Evolutionary conservation across 2,888 invertebrate species (phyloP).

Genomic region (Orthosia gothica): DNA sequence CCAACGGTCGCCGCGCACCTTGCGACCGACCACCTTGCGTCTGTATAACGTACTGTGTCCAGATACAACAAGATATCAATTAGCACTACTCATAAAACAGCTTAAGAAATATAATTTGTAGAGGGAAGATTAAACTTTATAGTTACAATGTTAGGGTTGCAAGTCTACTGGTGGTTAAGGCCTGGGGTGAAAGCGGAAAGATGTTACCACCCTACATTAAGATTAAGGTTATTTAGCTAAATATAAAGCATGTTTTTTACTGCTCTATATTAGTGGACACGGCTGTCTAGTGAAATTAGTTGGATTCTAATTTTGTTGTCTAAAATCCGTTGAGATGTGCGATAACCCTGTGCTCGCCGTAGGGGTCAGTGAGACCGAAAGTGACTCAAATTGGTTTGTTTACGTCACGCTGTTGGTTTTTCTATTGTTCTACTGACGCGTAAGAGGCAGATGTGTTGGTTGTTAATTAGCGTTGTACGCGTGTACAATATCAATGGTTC

Average conservation of each 20-base stretch:
- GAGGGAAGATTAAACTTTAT: slow-evolving; percentile 17
- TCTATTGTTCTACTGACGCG: slow-evolving; percentile 65
- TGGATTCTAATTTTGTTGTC: slow-evolving; percentile 71
- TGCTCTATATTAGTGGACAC: slow-evolving; percentile 87
- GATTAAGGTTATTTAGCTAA: slow-evolving; percentile 88
- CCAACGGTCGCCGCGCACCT: slow-evolving; percentile 89
- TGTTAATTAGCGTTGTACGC: slow-evolving; percentile 51
- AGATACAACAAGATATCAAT: slow-evolving; percentile 87
- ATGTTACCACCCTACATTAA: slow-evolving; percentile 86
- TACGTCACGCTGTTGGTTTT: slow-evolving; percentile 69
- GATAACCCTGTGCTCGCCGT: slow-evolving; percentile 59
- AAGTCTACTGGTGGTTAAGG: background rate
- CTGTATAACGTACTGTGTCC: slow-evolving; percentile 79
- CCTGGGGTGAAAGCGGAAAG: slow-evolving; percentile 79
- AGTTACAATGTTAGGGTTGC: background rate
- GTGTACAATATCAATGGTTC: slow-evolving; percentile 50
- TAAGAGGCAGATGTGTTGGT: slow-evolving; percentile 46
- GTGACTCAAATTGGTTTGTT: slow-evolving; percentile 66
- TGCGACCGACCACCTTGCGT: slow-evolving; percentile 89
- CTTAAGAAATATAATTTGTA: slow-evolving; percentile 16
- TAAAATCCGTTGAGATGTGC: slow-evolving; percentile 69
- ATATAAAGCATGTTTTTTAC: slow-evolving; percentile 85
- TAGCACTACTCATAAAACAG: slow-evolving; percentile 67
- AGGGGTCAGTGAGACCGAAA: slow-evolving; percentile 59
- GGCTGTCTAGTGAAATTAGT: slow-evolving; percentile 89